Evolutionary conservation across 2,888 invertebrate species (phyloP), one percentile per base, ranked within the genome.

Genomic region (Pharmacophagus antenor): DNA sequence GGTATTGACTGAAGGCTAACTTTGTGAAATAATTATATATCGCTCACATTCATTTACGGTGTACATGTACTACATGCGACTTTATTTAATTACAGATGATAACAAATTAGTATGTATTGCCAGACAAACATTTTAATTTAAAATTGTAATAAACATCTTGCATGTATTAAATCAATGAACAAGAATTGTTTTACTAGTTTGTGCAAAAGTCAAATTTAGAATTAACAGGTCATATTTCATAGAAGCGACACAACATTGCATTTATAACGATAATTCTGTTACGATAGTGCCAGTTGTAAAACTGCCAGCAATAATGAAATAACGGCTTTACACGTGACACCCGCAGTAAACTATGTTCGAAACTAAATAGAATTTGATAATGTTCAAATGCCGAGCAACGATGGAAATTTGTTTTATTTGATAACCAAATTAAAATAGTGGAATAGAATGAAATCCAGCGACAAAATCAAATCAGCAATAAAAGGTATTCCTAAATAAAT

Each of bases 221-320:
- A 42, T 12, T 51, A 50, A 57, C 44, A 48, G 37, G 52, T 47
- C 31, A 23, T 59, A 31, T 63, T 48, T 54, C 37, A 56, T 49
- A 55, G 23, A 59, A 25, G 37, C 51, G 22, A 48, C 48, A 37
- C 27, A 22, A 52, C 58, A 62, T 58, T 62, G 50, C 23, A 59
- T 59, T 59, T 59, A 59, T 31, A 59, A 55, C 56, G 46, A 62
- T 55, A 54, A 53, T 60, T 60, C 50, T 46, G 46, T 60, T 55
- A 55, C 49, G 31, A 55, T 50, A 25, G 31, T 55, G 50, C 50
- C 59, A 55, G 59, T 60, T 55, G 46, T 50, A 60, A 60, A 60
- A 60, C 59, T 60, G 59, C 59, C 55, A 55, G 23, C 23, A 44
- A 20, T 50, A 60, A 60, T 60, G 50, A 60, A 55, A 55, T 60